These are phyloP conservation scores for Chrysogorgia sp. DNA, from an alignment of 92 coral and sea anemone species.

Conservation along the genomic window DNA sequence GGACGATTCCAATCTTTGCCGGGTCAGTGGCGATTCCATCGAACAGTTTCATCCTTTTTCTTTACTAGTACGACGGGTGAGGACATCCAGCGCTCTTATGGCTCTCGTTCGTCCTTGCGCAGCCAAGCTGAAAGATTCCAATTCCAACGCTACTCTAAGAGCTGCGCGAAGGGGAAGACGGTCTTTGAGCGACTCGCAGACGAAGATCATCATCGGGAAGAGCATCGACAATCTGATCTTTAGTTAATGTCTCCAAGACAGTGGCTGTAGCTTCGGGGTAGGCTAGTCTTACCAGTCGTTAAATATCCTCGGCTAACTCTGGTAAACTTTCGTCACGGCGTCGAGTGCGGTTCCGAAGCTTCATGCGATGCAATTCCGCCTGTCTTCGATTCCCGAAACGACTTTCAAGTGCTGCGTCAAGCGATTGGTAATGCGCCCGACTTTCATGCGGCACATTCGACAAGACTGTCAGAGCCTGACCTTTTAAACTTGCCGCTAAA, in stretches of 20 bases:
- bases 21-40: no score
- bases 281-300: background rate
- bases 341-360: slow-evolving; percentile 1
- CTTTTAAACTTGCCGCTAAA: slow-evolving; percentile 51
- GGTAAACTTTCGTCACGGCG: slow-evolving; percentile 27
- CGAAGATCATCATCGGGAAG: slow-evolving; percentile 13
- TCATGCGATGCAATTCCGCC: slow-evolving; percentile 38
- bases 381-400: slow-evolving; percentile 42
- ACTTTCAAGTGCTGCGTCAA: slow-evolving; percentile 53
- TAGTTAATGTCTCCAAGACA: slow-evolving; percentile 7
- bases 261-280: background rate
- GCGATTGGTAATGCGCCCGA: slow-evolving; percentile 34
- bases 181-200: slow-evolving; percentile 6
- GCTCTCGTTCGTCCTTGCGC: background rate
- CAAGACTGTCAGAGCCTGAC: slow-evolving; percentile 44
- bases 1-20: no score
- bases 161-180: slow-evolving; percentile 6
- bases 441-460: slow-evolving; percentile 43
- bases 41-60: no score
- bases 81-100: background rate
- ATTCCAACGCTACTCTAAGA: background rate
- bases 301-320: slow-evolving; percentile 26
- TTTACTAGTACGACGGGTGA: no score
- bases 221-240: slow-evolving; percentile 12
- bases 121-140: slow-evolving; percentile 9